Conservation (phyloP, 2,113 vertebrate species). For the Stegostoma tigrinum region DNA sequence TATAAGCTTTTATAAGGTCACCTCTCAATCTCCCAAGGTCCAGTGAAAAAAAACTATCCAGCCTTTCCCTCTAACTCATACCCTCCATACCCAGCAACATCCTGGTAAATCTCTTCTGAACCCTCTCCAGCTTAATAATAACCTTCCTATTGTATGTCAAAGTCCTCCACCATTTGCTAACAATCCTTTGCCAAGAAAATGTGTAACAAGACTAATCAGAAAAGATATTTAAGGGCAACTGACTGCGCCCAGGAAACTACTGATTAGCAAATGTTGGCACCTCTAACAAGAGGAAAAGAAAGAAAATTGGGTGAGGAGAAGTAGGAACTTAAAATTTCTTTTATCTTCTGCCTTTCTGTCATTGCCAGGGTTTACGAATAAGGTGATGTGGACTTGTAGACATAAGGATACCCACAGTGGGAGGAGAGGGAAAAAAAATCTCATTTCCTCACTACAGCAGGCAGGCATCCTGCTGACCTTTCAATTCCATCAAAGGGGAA, state of each 20-base stretch:
- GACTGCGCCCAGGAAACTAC: neutral
- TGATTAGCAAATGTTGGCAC: neutral
- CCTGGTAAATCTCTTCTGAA: too few species aligned
- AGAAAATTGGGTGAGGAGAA: neutral
- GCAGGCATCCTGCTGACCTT: neutral
- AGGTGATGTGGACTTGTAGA: neutral
- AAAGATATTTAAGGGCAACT: neutral
- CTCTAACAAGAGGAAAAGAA: neutral
- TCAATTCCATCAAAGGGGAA: neutral
- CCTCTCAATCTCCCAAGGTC: too few species aligned
- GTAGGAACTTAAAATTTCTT: neutral
- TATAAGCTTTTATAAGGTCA: too few species aligned
- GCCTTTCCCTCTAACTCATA: too few species aligned
- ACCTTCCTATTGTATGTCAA: neutral
- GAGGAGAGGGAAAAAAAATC: neutral
- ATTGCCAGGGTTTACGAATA: neutral
- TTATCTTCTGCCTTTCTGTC: neutral
- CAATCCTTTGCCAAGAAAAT: neutral
- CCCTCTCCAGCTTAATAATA: too few species aligned
- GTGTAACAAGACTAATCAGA: neutral
- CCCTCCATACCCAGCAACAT: too few species aligned
- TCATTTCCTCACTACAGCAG: neutral
- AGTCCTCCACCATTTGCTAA: neutral
- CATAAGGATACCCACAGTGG: neutral
- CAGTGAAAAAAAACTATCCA: too few species aligned